phyloP scores from a whole-genome alignment of 2,888 invertebrate genomes.

The Erebia palarica region DNA sequence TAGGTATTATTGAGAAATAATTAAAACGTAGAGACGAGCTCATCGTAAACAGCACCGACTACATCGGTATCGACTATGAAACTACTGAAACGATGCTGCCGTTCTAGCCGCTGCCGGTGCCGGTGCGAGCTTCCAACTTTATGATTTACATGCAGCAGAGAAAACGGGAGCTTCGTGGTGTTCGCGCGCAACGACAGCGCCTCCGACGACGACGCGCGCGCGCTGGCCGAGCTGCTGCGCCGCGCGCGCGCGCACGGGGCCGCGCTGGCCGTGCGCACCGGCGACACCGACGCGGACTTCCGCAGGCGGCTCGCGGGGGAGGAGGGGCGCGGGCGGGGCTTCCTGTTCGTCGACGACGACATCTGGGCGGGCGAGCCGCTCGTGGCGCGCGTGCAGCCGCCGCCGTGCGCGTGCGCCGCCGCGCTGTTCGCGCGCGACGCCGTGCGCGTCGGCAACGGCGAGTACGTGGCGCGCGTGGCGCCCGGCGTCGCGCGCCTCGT shows the following conservation, averaged over 20 bases:
- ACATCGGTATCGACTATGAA: too few relatives aligned
- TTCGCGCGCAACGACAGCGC: slow-evolving; percentile 27
- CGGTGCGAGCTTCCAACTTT: too few relatives aligned
- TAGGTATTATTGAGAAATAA: too few relatives aligned
- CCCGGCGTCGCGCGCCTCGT: slow-evolving; percentile 29
- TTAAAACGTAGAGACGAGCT: too few relatives aligned
- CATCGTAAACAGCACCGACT: too few relatives aligned
- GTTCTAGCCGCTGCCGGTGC: too few relatives aligned
- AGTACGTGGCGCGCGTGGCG: slow-evolving; percentile 25
- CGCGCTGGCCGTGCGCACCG: slow-evolving; percentile 11
- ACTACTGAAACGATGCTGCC: too few relatives aligned
- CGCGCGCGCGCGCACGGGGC: not conserved
- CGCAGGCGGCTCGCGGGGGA: slow-evolving; percentile 23
- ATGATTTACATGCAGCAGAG: not conserved
- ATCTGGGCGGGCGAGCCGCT: slow-evolving; percentile 40
- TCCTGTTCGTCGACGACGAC: slow-evolving; percentile 50
- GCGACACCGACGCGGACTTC: slow-evolving; percentile 27
- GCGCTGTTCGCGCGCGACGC: not conserved
- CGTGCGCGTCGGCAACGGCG: slow-evolving; percentile 36
- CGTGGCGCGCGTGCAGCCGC: not conserved
- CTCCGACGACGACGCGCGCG: not conserved
- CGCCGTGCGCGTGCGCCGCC: slow-evolving; percentile 24
- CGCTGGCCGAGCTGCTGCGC: slow-evolving; percentile 29
- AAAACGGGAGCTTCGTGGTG: slow-evolving; percentile 1
- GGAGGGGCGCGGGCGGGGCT: slow-evolving; percentile 31